Conservation (phyloP, 2,113 vertebrate species). For the Tetraodon nigroviridis region DNA sequence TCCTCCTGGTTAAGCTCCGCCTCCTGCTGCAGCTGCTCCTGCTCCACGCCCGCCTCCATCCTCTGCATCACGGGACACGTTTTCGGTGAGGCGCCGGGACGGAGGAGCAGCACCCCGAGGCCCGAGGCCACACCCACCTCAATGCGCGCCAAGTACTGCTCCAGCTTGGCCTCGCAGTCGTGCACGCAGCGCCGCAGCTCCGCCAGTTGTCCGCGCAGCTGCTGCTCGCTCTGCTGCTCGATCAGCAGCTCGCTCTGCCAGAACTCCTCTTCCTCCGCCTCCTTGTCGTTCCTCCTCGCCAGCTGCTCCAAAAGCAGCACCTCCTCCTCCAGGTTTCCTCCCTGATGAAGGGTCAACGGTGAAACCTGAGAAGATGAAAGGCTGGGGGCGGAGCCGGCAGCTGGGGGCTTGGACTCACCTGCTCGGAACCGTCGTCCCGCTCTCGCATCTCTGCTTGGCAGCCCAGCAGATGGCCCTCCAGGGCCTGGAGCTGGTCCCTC, state of each 20-base stretch:
- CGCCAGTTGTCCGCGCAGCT: conserved; percentile 85
- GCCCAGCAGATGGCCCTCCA: conserved; percentile 85
- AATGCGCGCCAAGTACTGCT: conserved; percentile 80
- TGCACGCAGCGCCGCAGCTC: conserved; percentile 82
- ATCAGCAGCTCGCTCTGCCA: conserved; percentile 95
- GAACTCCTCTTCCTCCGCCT: conserved; percentile 92
- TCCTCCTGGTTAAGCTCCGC: conserved; percentile 82
- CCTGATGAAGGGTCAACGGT: conserved; percentile 12
- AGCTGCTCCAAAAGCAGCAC: conserved; percentile 85
- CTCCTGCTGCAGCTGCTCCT: conserved; percentile 83
- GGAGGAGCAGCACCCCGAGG: not conserved
- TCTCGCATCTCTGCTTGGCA: conserved; percentile 81
- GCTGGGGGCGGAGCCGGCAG: not conserved
- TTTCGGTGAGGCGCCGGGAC: not conserved
- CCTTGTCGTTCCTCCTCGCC: conserved; percentile 85
- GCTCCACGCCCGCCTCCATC: conserved; percentile 84
- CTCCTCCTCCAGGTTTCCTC: conserved; percentile 79
- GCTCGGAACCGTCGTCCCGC: conserved; percentile 77
- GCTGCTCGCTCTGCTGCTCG: conserved; percentile 89
- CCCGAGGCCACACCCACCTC: conserved; percentile 55
- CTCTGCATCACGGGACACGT: conserved; percentile 19
- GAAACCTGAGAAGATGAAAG: not conserved
- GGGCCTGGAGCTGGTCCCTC: conserved; percentile 83
- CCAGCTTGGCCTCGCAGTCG: conserved; percentile 83
- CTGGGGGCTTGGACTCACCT: conserved; percentile 39